These are phyloP conservation scores for Allacma fusca DNA, from an alignment of 2,888 invertebrate species.

Conservation along the genomic window DNA sequence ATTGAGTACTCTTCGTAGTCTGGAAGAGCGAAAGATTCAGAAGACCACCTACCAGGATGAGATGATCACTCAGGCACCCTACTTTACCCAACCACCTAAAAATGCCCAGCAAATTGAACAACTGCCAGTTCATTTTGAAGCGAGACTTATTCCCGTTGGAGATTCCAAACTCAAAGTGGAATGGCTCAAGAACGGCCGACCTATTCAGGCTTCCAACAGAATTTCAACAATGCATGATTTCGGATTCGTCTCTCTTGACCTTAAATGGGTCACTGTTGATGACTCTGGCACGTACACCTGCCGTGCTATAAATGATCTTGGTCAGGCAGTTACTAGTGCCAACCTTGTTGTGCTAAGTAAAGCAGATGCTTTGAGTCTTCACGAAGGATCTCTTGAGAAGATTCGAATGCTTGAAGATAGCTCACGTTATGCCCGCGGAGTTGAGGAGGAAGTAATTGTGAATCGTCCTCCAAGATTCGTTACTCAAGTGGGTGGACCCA, in stretches of 20 bases:
- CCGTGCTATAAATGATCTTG: slow-evolving; percentile 76
- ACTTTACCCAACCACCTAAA: slow-evolving; percentile 90
- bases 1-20: slow-evolving; percentile 81
- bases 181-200: slow-evolving; percentile 71
- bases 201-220: slow-evolving; percentile 90
- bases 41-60: slow-evolving; percentile 79
- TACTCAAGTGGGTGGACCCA: slow-evolving; percentile 84
- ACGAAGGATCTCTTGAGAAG: slow-evolving; percentile 87
- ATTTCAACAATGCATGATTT: slow-evolving; percentile 96
- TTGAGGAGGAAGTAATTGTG: slow-evolving; percentile 77
- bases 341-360: slow-evolving; percentile 83
- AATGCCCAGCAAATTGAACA: slow-evolving; percentile 87
- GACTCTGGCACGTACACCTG: slow-evolving; percentile 97
- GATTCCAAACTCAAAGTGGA: slow-evolving; percentile 91
- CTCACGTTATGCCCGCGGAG: slow-evolving; percentile 80
- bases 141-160: slow-evolving; percentile 90
- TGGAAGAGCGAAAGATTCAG: slow-evolving; percentile 72
- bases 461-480: slow-evolving; percentile 86
- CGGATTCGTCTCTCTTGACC: slow-evolving; percentile 90
- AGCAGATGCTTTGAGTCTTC: slow-evolving; percentile 63
- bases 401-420: slow-evolving; percentile 85
- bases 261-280: slow-evolving; percentile 93
- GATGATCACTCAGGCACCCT: slow-evolving; percentile 83
- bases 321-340: slow-evolving; percentile 94
- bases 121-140: slow-evolving; percentile 93